These are phyloP conservation scores for Eulithis prunata DNA, from an alignment of 2,888 invertebrate species.

Conservation along the genomic window DNA sequence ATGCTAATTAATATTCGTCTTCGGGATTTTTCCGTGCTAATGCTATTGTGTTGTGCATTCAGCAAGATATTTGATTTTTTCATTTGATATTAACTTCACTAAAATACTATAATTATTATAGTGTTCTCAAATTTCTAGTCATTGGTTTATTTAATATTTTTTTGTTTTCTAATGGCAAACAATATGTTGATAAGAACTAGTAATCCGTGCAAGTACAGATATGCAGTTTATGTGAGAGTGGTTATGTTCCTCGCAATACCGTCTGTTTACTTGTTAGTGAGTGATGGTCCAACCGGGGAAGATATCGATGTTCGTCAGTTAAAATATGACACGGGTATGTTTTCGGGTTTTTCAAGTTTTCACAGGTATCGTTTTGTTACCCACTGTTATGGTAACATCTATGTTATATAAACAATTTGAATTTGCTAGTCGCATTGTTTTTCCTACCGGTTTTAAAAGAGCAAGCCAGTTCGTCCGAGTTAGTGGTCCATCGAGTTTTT, in stretches of 20 bases:
- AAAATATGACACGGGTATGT: constrained; percentile 47
- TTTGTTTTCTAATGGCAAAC: constrained; percentile 66
- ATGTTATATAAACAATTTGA: too few species aligned
- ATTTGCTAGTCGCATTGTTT: too few species aligned
- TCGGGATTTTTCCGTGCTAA: constrained; percentile 49
- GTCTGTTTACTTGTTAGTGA: constrained; percentile 56
- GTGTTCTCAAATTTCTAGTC: constrained; percentile 40
- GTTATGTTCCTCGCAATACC: constrained; percentile 67
- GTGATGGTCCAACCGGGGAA: constrained; percentile 22
- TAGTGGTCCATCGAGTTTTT: too few species aligned
- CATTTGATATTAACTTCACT: constrained; percentile 65
- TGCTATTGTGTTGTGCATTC: constrained; percentile 66
- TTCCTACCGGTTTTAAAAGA: too few species aligned
- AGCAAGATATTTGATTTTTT: constrained; percentile 72
- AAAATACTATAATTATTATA: constrained; percentile 8
- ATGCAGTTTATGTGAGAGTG: constrained; percentile 64
- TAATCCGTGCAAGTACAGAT: constrained; percentile 58
- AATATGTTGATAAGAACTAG: constrained; percentile 77
- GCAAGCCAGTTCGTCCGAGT: too few species aligned
- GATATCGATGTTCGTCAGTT: constrained; percentile 23
- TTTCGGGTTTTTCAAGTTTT: background rate
- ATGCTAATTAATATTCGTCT: constrained; percentile 47
- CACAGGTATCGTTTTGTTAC: too few species aligned
- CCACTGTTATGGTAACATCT: too few species aligned
- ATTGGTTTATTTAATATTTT: constrained; percentile 40